phyloP scores from a whole-genome alignment of 2,113 vertebrate genomes.

The Microtus oregoni region DNA sequence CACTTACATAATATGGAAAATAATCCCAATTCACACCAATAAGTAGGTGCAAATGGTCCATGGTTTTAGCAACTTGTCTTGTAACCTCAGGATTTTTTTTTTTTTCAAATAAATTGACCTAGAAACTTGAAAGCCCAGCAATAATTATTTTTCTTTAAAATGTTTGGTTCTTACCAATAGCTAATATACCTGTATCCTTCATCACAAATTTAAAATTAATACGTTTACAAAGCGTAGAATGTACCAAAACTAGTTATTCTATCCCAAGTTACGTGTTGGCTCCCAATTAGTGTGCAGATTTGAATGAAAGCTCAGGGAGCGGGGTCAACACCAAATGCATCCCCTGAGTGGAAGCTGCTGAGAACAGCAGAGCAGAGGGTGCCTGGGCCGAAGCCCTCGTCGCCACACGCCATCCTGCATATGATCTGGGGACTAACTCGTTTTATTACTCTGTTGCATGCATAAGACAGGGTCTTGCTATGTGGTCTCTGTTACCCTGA shows the following conservation, averaged over 20 bases:
- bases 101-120: constrained; percentile 55
- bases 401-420: not conserved
- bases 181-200: not conserved
- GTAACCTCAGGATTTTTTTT: constrained; percentile 58
- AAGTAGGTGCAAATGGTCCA: constrained; percentile 36
- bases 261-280: not conserved
- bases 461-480: not conserved
- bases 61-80: constrained; percentile 31
- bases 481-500: not conserved
- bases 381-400: too few relatives aligned
- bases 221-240: not conserved
- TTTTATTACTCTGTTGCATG: not conserved
- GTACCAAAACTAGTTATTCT: not conserved
- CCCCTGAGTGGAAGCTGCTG: not conserved
- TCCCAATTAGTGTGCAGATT: not conserved
- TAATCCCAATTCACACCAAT: constrained; percentile 29
- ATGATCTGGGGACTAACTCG: too few relatives aligned
- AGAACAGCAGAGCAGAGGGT: not conserved
- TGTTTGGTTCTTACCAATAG: constrained; percentile 5
- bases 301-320: not conserved
- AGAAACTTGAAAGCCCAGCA: constrained; percentile 47
- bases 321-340: accelerated
- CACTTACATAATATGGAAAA: not conserved
- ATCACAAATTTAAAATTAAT: not conserved
- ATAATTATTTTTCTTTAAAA: constrained; percentile 47